Percentiles rank a stretch among this genome's conserved stretches.
phyloP scores from a whole-genome alignment of 30 jellyfish, hydroid and myxozoan species.

The Turritopsis rubra region DNA sequence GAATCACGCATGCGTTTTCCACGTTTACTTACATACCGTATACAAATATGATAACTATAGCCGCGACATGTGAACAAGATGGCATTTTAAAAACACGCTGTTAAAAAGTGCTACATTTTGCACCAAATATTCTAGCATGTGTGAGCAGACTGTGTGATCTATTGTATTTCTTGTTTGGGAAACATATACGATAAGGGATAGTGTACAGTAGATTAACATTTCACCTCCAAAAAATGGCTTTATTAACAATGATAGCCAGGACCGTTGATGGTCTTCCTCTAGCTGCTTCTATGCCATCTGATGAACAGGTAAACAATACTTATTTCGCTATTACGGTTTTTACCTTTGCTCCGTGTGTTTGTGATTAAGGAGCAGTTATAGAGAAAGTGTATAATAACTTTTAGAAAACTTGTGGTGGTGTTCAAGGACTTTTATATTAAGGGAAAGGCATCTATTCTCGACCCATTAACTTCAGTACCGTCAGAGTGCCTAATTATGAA shows the following conservation, averaged over 20 bases:
- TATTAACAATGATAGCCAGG: conserved; percentile 88
- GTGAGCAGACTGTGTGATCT: not conserved
- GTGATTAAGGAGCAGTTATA: too few species aligned
- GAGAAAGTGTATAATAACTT: not conserved
- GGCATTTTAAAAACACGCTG: not conserved
- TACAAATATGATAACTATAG: conserved; percentile 27
- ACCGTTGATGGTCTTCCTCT: conserved; percentile 92
- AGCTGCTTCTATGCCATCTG: conserved; percentile 96
- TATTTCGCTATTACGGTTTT: too few species aligned
- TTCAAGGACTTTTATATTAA: not conserved
- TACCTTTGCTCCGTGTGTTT: too few species aligned
- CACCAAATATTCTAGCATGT: not conserved
- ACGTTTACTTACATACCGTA: conserved; percentile 16
- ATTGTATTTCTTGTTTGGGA: not conserved
- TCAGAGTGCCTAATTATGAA: too few species aligned
- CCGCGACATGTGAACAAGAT: not conserved
- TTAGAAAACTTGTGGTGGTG: not conserved
- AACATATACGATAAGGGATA: not conserved
- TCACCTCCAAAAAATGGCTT: conserved; percentile 60
- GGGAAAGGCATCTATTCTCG: too few species aligned
- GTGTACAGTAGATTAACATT: not conserved
- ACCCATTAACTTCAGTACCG: too few species aligned
- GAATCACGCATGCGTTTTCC: conserved; percentile 40
- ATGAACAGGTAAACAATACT: conserved; percentile 67
- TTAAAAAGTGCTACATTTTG: not conserved